Evolutionary conservation across 1,140 invertebrate species (phyloP), one percentile per base, ranked within the genome.

Genomic region (Zaprionus capensis): DNA sequence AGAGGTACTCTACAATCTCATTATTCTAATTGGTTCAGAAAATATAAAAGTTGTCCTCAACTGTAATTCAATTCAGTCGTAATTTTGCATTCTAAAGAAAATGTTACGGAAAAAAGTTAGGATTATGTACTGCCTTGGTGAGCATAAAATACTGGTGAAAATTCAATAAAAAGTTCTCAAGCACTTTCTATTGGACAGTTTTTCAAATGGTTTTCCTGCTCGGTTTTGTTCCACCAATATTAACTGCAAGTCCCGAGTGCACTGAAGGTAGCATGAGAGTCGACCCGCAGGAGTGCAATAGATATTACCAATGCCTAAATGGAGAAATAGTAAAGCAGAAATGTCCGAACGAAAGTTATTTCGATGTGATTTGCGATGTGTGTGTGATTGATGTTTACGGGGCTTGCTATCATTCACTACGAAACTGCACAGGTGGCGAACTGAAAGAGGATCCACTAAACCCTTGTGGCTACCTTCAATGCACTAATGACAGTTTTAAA

Each of bases 271-370:
- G n/a, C 1, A 26, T 87, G 22, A 17, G 22, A 6, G 49, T 31
- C 3, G 58, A 88, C 22, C 34, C 49, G 0, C 14, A 68, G 12
- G 74, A 88, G 38, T 88, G 80, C 36, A 49, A 49, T 24, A 26
- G 65, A n/a, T 87, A 83, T 44, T 81, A 55, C 6, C 72, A 83
- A 49, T 87, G 83, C 22, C 70, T 87, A 1, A 51, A 80, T n/a
- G 64, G 38, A 17, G 62, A 34, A 24, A 12, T 70, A 14, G 3
- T 78, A 1, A 46, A 36, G 7, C 38, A 72, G 6, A 63, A 53
- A 4, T 87, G 83, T 7, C 58, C 73, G 7, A 24, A 22, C 12
- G 73, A 65, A 20, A 75, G 77, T 20, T 88, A 80, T 24, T 86
- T 75, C 15, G 70, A 86, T 72, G 7, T 46, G 0, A 22, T n/a